A percentile compares a stretch with the other conserved stretches of the same genome.
These are phyloP conservation scores for Onychomys torridus DNA, from an alignment of 2,797 vertebrate genomes.

Conservation along the genomic window DNA sequence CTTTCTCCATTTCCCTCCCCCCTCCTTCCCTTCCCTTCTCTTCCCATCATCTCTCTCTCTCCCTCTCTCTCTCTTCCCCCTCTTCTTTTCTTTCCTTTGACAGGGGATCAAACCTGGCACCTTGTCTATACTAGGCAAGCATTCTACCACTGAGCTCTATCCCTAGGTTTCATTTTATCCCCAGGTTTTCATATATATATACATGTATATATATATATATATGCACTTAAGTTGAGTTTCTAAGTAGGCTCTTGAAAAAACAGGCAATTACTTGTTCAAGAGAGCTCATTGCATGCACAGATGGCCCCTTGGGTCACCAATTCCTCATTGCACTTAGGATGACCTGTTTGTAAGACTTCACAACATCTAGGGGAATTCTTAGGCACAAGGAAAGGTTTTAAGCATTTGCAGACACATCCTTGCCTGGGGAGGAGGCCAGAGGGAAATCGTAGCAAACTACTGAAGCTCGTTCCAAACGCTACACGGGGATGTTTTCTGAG, in stretches of 20 bases:
- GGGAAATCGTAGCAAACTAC: constrained; percentile 37
- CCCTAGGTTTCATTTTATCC: background rate
- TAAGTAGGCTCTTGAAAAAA: constrained; percentile 66
- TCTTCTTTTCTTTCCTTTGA: background rate
- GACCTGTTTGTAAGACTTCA: constrained; percentile 73
- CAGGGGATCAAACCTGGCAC: background rate
- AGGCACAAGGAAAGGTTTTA: constrained; percentile 65
- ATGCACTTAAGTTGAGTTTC: constrained; percentile 55
- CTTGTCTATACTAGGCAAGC: background rate
- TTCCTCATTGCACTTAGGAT: constrained; percentile 72
- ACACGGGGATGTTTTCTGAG: background rate
- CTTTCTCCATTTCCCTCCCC: background rate
- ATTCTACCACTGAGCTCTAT: background rate
- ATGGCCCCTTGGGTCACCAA: constrained; percentile 66
- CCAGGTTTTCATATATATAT: too few relatives aligned
- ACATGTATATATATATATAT: too few relatives aligned
- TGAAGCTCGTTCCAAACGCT: background rate
- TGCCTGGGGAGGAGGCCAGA: background rate
- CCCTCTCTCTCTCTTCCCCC: too few relatives aligned
- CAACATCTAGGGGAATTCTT: constrained; percentile 66
- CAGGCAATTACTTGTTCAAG: constrained; percentile 74
- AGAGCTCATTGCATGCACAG: constrained; percentile 70
- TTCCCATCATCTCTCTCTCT: too few relatives aligned
- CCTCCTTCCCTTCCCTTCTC: too few relatives aligned
- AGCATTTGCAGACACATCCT: constrained; percentile 24